phyloP scores from a whole-genome alignment of 1,140 invertebrate genomes.

The Scylla paramamosain region DNA sequence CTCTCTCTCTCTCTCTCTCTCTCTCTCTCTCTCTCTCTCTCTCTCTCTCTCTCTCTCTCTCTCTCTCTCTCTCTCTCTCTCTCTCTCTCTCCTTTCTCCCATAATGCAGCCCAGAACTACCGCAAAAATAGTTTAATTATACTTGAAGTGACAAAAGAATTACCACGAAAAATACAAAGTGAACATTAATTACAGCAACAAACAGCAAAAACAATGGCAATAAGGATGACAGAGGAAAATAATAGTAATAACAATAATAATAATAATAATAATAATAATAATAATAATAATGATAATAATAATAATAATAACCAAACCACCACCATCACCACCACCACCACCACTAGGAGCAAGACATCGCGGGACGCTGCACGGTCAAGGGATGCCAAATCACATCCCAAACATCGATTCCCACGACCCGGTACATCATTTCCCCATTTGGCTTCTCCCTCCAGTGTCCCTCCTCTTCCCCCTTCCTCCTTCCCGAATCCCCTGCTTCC shows the following conservation, averaged over 20 bases:
- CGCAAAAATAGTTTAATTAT: no score
- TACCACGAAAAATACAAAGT: neutral
- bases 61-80: slow-evolving; percentile 35
- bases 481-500: neutral
- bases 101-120: no score
- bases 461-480: slow-evolving; percentile 38
- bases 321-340: neutral
- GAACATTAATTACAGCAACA: neutral
- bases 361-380: neutral
- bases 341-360: neutral
- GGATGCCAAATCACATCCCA: slow-evolving; percentile 3
- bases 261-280: neutral
- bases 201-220: slow-evolving; percentile 21
- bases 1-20: neutral
- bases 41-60: neutral
- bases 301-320: neutral
- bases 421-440: slow-evolving; percentile 59
- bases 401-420: slow-evolving; percentile 53
- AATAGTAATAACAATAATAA: neutral
- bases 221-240: neutral
- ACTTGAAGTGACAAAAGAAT: no score
- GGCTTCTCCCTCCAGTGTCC: neutral
- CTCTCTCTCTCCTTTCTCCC: slow-evolving; percentile 24
- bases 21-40: slow-evolving; percentile 35
- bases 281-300: neutral